Evolutionary conservation across 2,888 invertebrate species (phyloP), one percentile per base, ranked within the genome.

Genomic region (Litoditis marina): DNA sequence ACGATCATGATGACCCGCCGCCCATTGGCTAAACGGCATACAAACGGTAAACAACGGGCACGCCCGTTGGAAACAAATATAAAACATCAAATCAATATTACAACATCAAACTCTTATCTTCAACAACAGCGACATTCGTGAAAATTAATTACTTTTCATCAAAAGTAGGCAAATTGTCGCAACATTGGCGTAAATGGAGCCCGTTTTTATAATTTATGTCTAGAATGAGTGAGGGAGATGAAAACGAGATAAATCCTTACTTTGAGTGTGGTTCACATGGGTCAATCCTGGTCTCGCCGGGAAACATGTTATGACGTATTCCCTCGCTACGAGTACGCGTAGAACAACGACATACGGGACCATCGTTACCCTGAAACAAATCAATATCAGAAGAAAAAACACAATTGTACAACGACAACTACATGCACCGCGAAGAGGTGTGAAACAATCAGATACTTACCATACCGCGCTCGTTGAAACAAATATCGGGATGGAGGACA

Each of bases 231-330:
- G n/a, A n/a, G n/a, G n/a, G n/a, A n/a, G n/a, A n/a, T n/a, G n/a
- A n/a, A 47, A n/a, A 47, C 31, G 3, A 49, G 42, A 34, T 11
- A 11, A 57, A 44, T 61, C 42, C 27, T 25, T 63, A 73, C 72
- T 92, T 96, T 25, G 89, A 88, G 61, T 88, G 87, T 6, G 88
- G 87, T 56, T 89, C 86, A 84, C 96, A 98, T 4, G 66, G 53
- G 0, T 80, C 77, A 66, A 88, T 87, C 11, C 87, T 51, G 44
- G 87, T 86, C 85, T 98, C 98, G 0, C 93, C 94, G 0, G 92
- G 91, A 84, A 94, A 98, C 66, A 94, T 92, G 7, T 93, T 92
- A 84, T 98, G 98, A 0, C 95, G 87, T 78, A 96, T 94, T 22
- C 96, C 98, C 62, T 89, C 89, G 54, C 92, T 88, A 2, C 90